A percentile compares a stretch with the other conserved stretches of the same genome.
Conservation (phyloP, 2,888 invertebrate species). For the Erannis defoliaria region DNA sequence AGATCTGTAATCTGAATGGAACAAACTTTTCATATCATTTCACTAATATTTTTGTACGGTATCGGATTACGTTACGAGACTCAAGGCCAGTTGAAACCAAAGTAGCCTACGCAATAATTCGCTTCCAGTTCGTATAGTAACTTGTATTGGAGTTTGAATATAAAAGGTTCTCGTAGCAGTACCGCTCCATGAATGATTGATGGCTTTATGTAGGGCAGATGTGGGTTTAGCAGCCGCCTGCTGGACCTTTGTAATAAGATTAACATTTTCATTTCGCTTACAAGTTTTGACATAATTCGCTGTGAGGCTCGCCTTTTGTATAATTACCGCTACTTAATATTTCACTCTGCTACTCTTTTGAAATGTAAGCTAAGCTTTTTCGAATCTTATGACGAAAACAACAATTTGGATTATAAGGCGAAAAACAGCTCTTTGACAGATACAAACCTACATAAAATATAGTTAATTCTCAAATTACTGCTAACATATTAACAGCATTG, state of each 20-base stretch:
- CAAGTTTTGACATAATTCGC: constrained; percentile 17
- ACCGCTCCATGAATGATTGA: constrained; percentile 42
- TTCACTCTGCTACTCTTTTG: not conserved
- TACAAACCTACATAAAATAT: too few species aligned
- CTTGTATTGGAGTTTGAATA: constrained; percentile 10
- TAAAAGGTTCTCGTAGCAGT: constrained; percentile 6
- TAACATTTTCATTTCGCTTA: constrained; percentile 50
- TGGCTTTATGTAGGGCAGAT: constrained; percentile 39
- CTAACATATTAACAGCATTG: too few species aligned
- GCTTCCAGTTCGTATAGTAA: constrained; percentile 11
- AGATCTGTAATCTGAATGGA: constrained; percentile 23
- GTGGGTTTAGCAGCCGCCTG: constrained; percentile 44
- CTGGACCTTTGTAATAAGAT: constrained; percentile 50
- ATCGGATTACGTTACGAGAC: constrained; percentile 8
- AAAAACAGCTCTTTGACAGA: too few species aligned
- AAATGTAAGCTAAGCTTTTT: not conserved
- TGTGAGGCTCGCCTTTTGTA: constrained; percentile 12
- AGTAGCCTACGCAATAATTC: constrained; percentile 14
- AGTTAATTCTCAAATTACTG: too few species aligned
- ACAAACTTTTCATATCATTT: constrained; percentile 3
- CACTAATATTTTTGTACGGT: not conserved
- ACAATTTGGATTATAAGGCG: not conserved
- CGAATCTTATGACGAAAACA: not conserved
- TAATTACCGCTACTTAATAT: constrained; percentile 10
- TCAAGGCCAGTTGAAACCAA: constrained; percentile 14